Evolutionary conservation across 2,888 invertebrate genomes (phyloP), one percentile per base, ranked within the genome.

Genomic region (Monopis laevigella): DNA sequence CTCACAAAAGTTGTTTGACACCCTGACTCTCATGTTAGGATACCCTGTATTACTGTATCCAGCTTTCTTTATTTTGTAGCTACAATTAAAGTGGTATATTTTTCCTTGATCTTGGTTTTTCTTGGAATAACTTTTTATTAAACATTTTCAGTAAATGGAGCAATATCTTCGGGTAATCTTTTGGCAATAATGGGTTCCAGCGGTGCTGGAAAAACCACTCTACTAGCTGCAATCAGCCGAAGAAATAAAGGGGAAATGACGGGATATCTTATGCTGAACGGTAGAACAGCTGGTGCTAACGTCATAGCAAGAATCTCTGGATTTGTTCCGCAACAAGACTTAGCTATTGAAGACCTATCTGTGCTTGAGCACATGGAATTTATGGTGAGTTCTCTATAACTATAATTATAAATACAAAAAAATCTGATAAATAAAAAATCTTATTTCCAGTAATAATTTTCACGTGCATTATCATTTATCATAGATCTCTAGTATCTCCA

Each of bases 301-400:
- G 80, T 86, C 39, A 88, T 92, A 73, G 83, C 89, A 50, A 84
- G 86, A 54, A 85, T 93, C 50, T 92, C 93, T 2, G 90, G 90
- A 46, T 95, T 93, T 68, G 86, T 94, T 32, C 93, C 93, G 4
- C 95, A 96, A 62, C 87, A 90, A 50, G 93, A 94, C 68, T 78
- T 93, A 51, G 88, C 89, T 46, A 84, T 93, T 12, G 89, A 90
- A 42, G 86, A 88, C 17, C 74, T 95, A 45, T 90, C 90, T 0
- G 91, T 93, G 10, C 71, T 82, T 44, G 95, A 95, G 61, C 93
- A 94, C 61, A 86, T 95, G 67, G 86, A 86, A 56, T 93, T 95
- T 62, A 92, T 93, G 90, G 95, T 93, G 63, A 73, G 75, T 41
- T 21, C 5, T 3, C 13, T 30, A 28, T n/a, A 7, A 28, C 7